Base-by-base conservation (phyloP, 2,113 vertebrate species). In the Carollia perspicillata region DNA sequence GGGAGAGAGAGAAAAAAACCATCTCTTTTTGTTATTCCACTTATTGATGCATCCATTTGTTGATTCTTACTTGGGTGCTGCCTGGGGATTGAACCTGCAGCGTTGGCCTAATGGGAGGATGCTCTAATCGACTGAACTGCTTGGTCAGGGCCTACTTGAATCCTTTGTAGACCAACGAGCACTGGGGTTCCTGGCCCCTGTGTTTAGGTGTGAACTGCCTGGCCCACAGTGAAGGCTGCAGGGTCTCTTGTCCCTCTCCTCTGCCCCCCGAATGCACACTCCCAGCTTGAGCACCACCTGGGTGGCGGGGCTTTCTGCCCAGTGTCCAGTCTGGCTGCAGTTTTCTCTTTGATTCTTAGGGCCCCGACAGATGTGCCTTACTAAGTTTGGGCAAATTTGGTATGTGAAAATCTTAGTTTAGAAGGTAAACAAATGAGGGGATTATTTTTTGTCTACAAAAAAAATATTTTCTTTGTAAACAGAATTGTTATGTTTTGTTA, bases 371-470 rank as follows among this genome's bases (percentile, higher is more conserved):
- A 66, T 81, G 71, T 47, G n/a, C n/a, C 18, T 84, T 51, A 40
- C 55, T 42, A 35, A 94, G 44, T 78, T 18, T 28, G 84, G 55
- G 55, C 77, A 95, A 23, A 60, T 84, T 74, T 35, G 10, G 26
- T 58, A 72, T 68, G 22, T 90, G 81, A 65, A 84, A 81, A 81
- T 90, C 44, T 88, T 47, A 47, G 58, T 87, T 89, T 89, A 74
- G 69, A 93, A 90, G 66, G 47, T 69, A 63, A 69, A 53, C 80
- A 75, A 80, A 35, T 37, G 49, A 81, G 55, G 37, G 53, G 63
- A 83, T 94, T 86, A 8, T 49, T 55, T 69, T 93, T 85, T 71
- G 72, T 71, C 91, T 77, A 79, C 14, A 69, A 86, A 93, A 69
- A 89, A 30, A 65, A 13, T 53, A 14, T 44, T 78, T 81, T 87